Evolutionary conservation across 2,888 invertebrate species (phyloP).

Genomic region (Yponomeuta malinellus): DNA sequence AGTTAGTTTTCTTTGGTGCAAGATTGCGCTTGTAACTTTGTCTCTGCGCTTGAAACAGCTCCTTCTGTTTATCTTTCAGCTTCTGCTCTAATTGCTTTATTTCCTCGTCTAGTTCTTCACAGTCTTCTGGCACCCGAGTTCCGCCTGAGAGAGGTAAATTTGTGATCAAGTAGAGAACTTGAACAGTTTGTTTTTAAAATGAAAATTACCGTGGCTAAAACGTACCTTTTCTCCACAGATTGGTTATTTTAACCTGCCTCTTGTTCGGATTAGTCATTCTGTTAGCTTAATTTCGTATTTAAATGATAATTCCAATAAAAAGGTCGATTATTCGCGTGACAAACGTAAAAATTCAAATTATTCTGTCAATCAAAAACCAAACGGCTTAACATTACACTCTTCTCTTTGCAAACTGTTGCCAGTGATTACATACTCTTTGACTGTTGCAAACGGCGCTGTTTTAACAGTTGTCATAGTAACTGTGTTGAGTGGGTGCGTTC

Average conservation of each 20-base stretch:
- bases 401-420: too few relatives aligned
- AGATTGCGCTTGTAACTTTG: conserved; percentile 37
- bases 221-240: conserved; percentile 1
- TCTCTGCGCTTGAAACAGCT: conserved; percentile 50
- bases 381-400: too few relatives aligned
- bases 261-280: neutral
- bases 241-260: neutral
- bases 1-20: conserved; percentile 26
- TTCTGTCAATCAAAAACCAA: too few relatives aligned
- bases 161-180: neutral
- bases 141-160: neutral
- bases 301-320: neutral
- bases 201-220: neutral
- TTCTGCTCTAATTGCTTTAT: conserved; percentile 40
- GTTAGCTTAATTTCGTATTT: neutral
- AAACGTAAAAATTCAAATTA: neutral
- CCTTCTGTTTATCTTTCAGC: conserved; percentile 44
- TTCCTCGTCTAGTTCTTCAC: conserved; percentile 45
- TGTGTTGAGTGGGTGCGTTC: too few relatives aligned
- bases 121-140: conserved; percentile 35
- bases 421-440: too few relatives aligned
- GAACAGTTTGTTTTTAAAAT: neutral
- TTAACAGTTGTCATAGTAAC: too few relatives aligned
- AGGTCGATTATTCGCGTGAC: too few relatives aligned
- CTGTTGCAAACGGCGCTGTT: too few relatives aligned